phyloP scores from a whole-genome alignment of 2,888 invertebrate genomes.

The Cybosia mesomella region DNA sequence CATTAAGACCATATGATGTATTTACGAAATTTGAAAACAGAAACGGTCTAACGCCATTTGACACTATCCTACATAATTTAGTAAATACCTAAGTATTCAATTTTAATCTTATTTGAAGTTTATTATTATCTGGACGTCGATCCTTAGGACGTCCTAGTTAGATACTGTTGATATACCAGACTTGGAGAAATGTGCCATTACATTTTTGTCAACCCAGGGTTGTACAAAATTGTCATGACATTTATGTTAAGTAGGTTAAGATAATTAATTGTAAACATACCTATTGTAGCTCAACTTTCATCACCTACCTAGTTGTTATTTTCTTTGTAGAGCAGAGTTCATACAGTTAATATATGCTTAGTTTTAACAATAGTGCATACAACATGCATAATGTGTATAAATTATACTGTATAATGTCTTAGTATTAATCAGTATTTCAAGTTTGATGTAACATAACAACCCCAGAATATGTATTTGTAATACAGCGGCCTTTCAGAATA shows the following conservation, averaged over 20 bases:
- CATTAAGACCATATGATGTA: too few relatives aligned
- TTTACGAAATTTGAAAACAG: too few relatives aligned
- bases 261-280: neutral
- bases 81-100: neutral
- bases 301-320: neutral
- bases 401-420: neutral
- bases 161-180: neutral
- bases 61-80: neutral
- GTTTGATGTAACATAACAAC: conserved; percentile 13
- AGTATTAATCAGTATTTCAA: conserved; percentile 7
- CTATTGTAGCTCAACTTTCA: neutral
- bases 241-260: neutral
- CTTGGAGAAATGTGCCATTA: neutral
- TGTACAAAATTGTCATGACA: neutral
- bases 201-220: neutral
- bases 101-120: neutral
- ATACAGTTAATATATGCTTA: neutral
- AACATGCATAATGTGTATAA: neutral
- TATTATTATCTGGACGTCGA: neutral
- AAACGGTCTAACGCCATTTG: neutral
- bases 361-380: neutral
- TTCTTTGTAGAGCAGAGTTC: neutral
- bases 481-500: conserved; percentile 23
- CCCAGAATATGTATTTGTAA: conserved; percentile 15
- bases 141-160: neutral